phyloP scores from a whole-genome alignment of 2,113 vertebrate species.

The Cyprinodon variegatus region DNA sequence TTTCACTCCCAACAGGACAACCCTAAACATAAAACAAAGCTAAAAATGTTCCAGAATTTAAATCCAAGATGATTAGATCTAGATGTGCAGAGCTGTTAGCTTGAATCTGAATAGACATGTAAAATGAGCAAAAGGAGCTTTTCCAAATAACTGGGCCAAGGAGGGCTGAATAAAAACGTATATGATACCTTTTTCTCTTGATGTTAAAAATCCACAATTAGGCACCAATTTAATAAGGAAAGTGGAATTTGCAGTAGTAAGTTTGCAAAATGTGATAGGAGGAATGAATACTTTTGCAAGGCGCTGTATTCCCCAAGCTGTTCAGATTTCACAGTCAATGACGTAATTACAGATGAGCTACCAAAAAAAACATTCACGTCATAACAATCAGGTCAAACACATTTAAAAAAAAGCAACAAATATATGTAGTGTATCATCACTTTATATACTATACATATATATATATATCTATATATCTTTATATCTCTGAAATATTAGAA shows the following conservation, averaged over 20 bases:
- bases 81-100: background rate
- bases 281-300: background rate
- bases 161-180: background rate
- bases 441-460: slow-evolving; percentile 75
- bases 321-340: slow-evolving; percentile 75
- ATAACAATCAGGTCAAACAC: slow-evolving; percentile 64
- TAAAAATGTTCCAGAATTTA: too few species aligned
- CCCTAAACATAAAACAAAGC: too few species aligned
- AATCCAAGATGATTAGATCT: too few species aligned
- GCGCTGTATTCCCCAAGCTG: slow-evolving; percentile 45
- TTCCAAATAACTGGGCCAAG: background rate
- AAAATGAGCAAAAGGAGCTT: background rate
- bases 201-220: background rate
- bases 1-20: too few species aligned
- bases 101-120: background rate
- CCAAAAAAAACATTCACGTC: slow-evolving; percentile 66
- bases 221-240: background rate
- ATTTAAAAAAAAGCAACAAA: slow-evolving; percentile 60
- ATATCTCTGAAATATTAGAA: slow-evolving; percentile 71
- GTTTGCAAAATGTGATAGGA: background rate
- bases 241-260: background rate
- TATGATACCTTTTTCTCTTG: background rate
- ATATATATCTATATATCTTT: slow-evolving; percentile 73
- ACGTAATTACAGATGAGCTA: slow-evolving; percentile 73
- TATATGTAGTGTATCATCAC: slow-evolving; percentile 69